Evolutionary conservation across 2,797 vertebrate species (phyloP).

Genomic region (Dermochelys coriacea): DNA sequence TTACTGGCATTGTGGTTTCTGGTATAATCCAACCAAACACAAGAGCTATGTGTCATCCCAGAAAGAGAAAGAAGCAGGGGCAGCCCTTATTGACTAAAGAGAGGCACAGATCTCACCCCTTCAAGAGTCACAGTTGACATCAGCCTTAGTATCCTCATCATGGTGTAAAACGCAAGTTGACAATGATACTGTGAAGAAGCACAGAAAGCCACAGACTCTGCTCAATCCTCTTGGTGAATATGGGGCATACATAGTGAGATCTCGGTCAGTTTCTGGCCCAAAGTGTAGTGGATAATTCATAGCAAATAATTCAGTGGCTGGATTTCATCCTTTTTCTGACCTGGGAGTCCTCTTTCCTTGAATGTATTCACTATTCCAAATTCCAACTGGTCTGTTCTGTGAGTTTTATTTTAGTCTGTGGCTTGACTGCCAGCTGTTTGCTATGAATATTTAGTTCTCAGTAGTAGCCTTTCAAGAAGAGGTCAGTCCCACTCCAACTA

Average conservation of each 20-base stretch:
- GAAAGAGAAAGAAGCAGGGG: slow-evolving; percentile 2
- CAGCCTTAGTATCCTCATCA: slow-evolving; percentile 27
- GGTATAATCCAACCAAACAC: neutral
- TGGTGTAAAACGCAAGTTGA: slow-evolving; percentile 41
- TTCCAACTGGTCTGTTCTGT: rapidly evolving
- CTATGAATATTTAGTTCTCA: neutral
- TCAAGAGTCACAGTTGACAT: neutral
- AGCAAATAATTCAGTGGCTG: neutral
- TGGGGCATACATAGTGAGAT: neutral
- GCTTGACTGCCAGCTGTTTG: neutral
- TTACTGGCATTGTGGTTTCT: neutral
- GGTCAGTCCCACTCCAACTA: neutral
- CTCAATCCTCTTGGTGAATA: neutral
- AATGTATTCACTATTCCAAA: neutral
- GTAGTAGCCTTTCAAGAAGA: neutral
- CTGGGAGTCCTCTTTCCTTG: neutral
- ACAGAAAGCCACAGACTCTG: neutral
- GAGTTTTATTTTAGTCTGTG: neutral
- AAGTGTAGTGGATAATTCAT: neutral
- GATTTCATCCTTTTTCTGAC: neutral
- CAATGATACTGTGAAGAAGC: slow-evolving; percentile 11
- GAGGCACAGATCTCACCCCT: slow-evolving; percentile 31
- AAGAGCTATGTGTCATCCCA: neutral
- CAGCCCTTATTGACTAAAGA: rapidly evolving
- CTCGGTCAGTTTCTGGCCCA: neutral